Conservation (phyloP, 2,113 vertebrate genomes). For the Rhinoptilus africanus region DNA sequence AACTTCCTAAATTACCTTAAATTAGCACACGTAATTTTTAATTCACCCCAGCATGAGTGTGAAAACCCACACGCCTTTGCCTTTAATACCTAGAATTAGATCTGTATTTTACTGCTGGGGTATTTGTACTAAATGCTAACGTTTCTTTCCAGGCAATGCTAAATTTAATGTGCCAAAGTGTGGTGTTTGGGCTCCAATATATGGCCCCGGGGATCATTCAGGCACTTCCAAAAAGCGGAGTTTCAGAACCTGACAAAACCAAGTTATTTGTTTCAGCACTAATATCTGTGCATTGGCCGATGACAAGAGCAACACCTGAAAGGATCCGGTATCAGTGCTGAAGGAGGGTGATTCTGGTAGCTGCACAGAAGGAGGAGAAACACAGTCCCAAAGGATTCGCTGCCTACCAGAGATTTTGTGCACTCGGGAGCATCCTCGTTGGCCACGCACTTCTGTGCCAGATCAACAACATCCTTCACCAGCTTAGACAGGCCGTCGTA, state of each 20-base stretch:
- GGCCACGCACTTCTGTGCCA: conserved; percentile 67
- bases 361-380: not conserved
- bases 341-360: not conserved
- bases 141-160: not conserved
- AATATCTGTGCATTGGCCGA: not conserved
- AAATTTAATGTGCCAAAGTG: accelerated
- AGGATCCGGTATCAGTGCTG: not conserved
- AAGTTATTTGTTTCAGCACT: not conserved
- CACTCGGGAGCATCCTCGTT: conserved; percentile 50
- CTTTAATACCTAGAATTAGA: not conserved
- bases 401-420: conserved; percentile 66
- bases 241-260: not conserved
- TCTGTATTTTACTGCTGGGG: not conserved
- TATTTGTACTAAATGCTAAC: not conserved
- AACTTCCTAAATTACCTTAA: not conserved
- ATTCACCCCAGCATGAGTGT: not conserved
- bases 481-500: conserved; percentile 44
- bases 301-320: not conserved
- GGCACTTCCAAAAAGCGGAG: not conserved
- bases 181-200: not conserved
- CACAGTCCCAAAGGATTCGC: accelerated
- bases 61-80: not conserved
- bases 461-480: conserved; percentile 22
- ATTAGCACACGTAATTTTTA: not conserved
- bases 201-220: not conserved